Evolutionary conservation across 2,797 vertebrate genomes (phyloP).

Genomic region (Sphenodon punctatus): DNA sequence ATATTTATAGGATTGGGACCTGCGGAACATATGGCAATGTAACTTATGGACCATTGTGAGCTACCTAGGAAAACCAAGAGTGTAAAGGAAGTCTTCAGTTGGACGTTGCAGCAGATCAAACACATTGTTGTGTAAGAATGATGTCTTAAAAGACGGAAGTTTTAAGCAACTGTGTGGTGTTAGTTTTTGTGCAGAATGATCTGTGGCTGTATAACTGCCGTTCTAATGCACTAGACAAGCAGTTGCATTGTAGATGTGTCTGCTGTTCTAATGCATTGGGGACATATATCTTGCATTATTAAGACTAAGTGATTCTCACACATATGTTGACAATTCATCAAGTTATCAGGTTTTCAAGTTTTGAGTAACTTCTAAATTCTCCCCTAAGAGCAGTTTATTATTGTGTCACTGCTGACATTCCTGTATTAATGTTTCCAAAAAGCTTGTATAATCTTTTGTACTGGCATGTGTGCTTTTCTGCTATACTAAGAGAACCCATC

Average conservation of each 20-base stretch:
- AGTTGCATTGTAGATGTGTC: not conserved
- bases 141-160: conserved; percentile 1
- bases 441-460: accelerated
- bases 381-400: not conserved
- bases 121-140: not conserved
- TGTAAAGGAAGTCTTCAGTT: not conserved
- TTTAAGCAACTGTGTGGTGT: not conserved
- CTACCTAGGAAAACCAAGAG: not conserved
- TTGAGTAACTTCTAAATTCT: not conserved
- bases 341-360: conserved; percentile 35
- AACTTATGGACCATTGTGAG: not conserved
- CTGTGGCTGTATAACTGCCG: not conserved
- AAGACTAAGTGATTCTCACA: conserved; percentile 17
- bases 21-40: not conserved
- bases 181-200: not conserved
- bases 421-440: not conserved
- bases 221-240: not conserved
- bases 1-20: not conserved
- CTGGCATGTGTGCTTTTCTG: not conserved
- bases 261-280: not conserved
- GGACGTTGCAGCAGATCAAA: not conserved
- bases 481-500: not conserved
- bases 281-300: conserved; percentile 23
- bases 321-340: conserved; percentile 49
- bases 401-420: not conserved